phyloP scores from a whole-genome alignment of 2,113 vertebrate genomes.

The Elephantulus edwardii region DNA sequence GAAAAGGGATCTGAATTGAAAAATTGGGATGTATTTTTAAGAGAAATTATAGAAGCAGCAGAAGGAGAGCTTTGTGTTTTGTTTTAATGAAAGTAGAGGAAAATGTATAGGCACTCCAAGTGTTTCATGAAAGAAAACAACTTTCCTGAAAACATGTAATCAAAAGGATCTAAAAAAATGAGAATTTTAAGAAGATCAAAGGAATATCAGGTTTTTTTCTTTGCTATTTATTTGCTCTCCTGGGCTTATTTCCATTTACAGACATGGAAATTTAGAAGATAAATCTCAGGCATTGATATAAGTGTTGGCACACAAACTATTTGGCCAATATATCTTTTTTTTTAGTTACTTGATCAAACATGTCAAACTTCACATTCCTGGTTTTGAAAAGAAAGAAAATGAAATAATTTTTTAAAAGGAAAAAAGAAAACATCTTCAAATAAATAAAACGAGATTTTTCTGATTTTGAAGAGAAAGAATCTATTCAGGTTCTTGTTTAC shows the following conservation, averaged over 20 bases:
- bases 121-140: neutral
- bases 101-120: neutral
- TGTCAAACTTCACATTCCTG: neutral
- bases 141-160: neutral
- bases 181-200: constrained; percentile 10
- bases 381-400: constrained; percentile 9
- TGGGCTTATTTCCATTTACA: neutral
- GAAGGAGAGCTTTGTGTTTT: neutral
- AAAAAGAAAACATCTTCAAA: too few species aligned
- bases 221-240: neutral
- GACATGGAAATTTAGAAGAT: neutral
- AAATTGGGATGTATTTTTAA: neutral
- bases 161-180: neutral
- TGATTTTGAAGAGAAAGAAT: neutral
- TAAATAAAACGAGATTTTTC: too few species aligned
- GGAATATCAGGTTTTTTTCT: neutral
- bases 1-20: neutral
- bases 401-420: too few species aligned
- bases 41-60: neutral
- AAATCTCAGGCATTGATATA: neutral
- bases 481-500: neutral
- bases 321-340: constrained; percentile 27
- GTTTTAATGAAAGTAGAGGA: neutral
- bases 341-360: neutral
- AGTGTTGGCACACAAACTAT: neutral